Conservation (phyloP, 2,797 vertebrate species). For the Sandelia bainsii region DNA sequence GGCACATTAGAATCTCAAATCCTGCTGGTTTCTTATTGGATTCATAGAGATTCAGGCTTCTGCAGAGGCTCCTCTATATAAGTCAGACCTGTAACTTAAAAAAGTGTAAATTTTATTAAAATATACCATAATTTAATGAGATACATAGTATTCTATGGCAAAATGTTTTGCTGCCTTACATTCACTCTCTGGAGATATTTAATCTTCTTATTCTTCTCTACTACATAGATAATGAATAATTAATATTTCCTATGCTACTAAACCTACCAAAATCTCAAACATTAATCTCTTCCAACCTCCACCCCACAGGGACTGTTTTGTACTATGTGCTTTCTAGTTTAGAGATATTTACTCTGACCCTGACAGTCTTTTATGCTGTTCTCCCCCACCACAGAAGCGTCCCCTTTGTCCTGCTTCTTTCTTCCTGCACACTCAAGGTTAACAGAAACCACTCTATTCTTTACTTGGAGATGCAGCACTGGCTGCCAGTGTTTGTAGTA, state of each 20-base stretch:
- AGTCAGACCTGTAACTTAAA: constrained; percentile 11
- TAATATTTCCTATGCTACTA: constrained; percentile 52
- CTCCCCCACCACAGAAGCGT: constrained; percentile 51
- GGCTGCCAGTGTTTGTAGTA: constrained; percentile 38
- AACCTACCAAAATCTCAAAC: constrained; percentile 58
- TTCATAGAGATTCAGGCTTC: neutral
- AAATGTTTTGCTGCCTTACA: constrained; percentile 31
- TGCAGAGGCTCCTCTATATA: neutral
- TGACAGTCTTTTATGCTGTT: constrained; percentile 46
- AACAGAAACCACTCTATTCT: constrained; percentile 51
- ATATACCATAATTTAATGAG: constrained; percentile 16
- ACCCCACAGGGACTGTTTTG: constrained; percentile 50
- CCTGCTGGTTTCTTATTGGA: constrained; percentile 32
- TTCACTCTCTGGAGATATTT: constrained; percentile 59
- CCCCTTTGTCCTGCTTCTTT: constrained; percentile 59
- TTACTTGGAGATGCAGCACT: constrained; percentile 30
- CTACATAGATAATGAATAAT: constrained; percentile 67
- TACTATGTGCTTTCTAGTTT: constrained; percentile 67
- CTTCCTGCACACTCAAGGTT: constrained; percentile 62
- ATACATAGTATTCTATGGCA: constrained; percentile 26
- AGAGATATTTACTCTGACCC: constrained; percentile 68
- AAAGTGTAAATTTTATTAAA: constrained; percentile 4
- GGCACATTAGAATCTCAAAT: constrained; percentile 33
- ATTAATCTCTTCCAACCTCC: constrained; percentile 52
- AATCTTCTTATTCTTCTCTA: constrained; percentile 64